Conservation (phyloP, 2,113 vertebrate species). For the Tachysurus vachellii region DNA sequence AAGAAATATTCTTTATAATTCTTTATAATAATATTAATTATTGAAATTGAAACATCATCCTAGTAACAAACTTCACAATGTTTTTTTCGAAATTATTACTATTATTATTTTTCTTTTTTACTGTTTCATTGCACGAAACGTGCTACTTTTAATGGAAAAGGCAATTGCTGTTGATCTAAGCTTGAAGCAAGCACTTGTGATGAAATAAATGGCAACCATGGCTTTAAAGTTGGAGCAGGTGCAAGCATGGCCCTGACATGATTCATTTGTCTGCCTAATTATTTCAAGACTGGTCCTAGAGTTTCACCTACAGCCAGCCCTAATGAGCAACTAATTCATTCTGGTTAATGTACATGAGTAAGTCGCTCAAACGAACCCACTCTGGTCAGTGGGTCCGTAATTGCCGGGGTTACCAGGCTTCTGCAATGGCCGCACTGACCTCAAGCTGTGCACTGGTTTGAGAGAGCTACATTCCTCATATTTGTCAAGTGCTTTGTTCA, state of each 20-base stretch:
- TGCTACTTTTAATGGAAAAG: neutral
- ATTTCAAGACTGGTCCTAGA: conserved; percentile 84
- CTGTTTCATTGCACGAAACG: too few species aligned
- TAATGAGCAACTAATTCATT: conserved; percentile 92
- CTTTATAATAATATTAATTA: too few species aligned
- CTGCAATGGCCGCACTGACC: conserved; percentile 83
- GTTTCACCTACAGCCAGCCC: conserved; percentile 85
- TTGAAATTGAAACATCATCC: too few species aligned
- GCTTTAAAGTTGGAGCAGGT: conserved; percentile 85
- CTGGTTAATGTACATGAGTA: conserved; percentile 81
- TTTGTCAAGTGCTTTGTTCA: conserved; percentile 56
- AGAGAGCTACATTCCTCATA: conserved; percentile 85
- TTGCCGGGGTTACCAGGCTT: conserved; percentile 79
- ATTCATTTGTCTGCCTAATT: conserved; percentile 93
- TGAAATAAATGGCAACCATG: conserved; percentile 56
- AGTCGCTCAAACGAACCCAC: conserved; percentile 79
- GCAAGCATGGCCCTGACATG: conserved; percentile 83
- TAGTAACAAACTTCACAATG: too few species aligned
- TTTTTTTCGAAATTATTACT: too few species aligned
- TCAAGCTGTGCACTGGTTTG: conserved; percentile 76
- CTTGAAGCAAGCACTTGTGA: conserved; percentile 27
- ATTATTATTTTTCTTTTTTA: too few species aligned
- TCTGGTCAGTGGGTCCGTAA: conserved; percentile 82
- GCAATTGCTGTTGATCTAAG: neutral
- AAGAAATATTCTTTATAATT: too few species aligned